Evolutionary conservation across 2,888 invertebrate genomes (phyloP).

Genomic region (Trissolcus japonicus): DNA sequence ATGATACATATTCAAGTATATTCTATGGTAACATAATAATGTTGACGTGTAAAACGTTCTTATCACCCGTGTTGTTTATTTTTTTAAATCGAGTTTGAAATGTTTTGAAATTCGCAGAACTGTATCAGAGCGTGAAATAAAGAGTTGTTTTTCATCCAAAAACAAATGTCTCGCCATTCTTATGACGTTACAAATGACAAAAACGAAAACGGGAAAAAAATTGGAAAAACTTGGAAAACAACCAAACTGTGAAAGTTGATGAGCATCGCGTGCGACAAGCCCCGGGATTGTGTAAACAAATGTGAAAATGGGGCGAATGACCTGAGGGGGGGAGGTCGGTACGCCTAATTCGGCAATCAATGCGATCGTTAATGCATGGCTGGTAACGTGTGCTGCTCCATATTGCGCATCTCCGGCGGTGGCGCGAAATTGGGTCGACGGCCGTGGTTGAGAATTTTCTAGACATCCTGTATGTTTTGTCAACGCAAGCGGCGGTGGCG

Average conservation of each 20-base stretch:
- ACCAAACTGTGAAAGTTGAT: not conserved
- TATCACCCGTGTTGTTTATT: too few species aligned
- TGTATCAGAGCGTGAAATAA: too few species aligned
- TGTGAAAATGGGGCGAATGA: conserved; percentile 25
- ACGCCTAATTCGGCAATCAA: conserved; percentile 30
- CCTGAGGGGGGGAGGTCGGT: not conserved
- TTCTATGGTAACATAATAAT: too few species aligned
- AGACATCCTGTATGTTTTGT: conserved; percentile 33
- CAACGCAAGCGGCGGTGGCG: conserved; percentile 32
- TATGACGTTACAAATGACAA: not conserved
- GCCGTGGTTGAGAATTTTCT: conserved; percentile 31
- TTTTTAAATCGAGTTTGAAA: too few species aligned
- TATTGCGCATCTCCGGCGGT: conserved; percentile 17
- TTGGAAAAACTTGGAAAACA: not conserved
- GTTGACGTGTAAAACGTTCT: too few species aligned
- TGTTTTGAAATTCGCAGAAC: too few species aligned
- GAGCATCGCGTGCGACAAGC: conserved; percentile 5
- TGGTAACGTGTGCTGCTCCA: conserved; percentile 11
- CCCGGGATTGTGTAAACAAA: conserved; percentile 28
- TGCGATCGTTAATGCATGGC: conserved; percentile 17
- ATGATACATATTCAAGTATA: too few species aligned
- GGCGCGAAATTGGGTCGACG: conserved; percentile 23
- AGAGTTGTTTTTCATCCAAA: too few species aligned
- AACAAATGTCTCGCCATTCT: too few species aligned
- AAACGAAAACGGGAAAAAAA: not conserved